Evolutionary conservation across 2,888 invertebrate species (phyloP), one percentile per base, ranked within the genome.

Genomic region (Eupithecia subfuscata): DNA sequence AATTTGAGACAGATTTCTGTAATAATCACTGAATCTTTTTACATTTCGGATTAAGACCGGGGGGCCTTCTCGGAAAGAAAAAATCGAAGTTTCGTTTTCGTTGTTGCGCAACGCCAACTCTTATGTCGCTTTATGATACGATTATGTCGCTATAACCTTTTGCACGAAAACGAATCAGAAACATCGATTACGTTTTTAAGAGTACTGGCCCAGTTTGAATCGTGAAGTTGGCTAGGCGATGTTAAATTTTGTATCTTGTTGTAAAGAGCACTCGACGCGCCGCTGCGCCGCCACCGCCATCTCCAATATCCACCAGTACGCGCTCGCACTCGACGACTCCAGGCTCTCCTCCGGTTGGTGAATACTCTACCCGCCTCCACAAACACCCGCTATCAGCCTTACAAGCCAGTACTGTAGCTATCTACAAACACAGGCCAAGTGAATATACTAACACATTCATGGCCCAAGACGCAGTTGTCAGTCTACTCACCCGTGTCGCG

Each of bases 241-340:
- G n/a, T 25, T 25, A 48, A 22, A 64, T 18, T 0, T 8, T 67
- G 43, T 56, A 8, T 64, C 25, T 63, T 78, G 73, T 78, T 85
- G 71, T 75, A 75, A 94, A 91, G 95, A 95, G 88, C 92, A 92
- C 89, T 94, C 95, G 83, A 91, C 91, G 85, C 95, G 96, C 78
- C 95, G 96, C 85, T 96, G 96, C 92, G 82, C 82, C 25, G 82
- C 77, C 96, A 95, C 96, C 75, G 96, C 96, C 84, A 94, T 96
- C 86, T 89, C 92, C 92, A 96, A 96, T 93, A 96, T 96, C 91
- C 96, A 96, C 93, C 94, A 94, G 88, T 96, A 96, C 95, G 95
- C 95, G 90, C 95, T 95, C 88, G 95, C 95, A 87, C 95, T 96
- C 78, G 84, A 89, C 88, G 64, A 75, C 76, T 78, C 82, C 12